phyloP scores from a whole-genome alignment of 2,113 vertebrate genomes.

The Apteryx mantelli region DNA sequence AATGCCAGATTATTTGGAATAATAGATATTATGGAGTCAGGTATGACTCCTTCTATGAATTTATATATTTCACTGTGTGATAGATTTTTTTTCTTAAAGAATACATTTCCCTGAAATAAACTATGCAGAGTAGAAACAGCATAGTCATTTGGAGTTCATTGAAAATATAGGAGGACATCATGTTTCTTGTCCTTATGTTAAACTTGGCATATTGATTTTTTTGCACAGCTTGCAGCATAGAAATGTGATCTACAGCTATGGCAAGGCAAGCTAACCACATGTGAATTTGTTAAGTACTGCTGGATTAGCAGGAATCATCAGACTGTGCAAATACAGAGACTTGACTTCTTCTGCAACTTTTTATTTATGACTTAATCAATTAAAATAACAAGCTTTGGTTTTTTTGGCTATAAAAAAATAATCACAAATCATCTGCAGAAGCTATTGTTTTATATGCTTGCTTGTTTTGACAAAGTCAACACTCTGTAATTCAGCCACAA shows the following conservation, averaged over 20 bases:
- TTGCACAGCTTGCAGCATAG: conserved; percentile 62
- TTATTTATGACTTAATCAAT: conserved; percentile 69
- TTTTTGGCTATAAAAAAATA: conserved; percentile 34
- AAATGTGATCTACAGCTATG: conserved; percentile 64
- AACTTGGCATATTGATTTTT: conserved; percentile 73
- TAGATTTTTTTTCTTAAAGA: conserved; percentile 10
- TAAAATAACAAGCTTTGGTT: conserved; percentile 67
- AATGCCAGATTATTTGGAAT: conserved; percentile 53
- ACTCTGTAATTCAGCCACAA: background rate
- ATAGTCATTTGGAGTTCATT: conserved; percentile 70
- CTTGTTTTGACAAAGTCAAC: background rate
- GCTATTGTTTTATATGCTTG: conserved; percentile 12
- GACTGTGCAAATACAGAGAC: conserved; percentile 19
- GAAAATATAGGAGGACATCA: conserved; percentile 61
- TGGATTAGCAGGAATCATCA: conserved; percentile 70
- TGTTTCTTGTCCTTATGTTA: conserved; percentile 72
- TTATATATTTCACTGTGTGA: conserved; percentile 13
- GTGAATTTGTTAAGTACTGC: conserved; percentile 69
- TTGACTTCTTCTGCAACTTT: conserved; percentile 55
- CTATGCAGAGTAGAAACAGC: conserved; percentile 23
- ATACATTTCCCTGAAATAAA: conserved; percentile 29
- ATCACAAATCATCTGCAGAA: conserved; percentile 46
- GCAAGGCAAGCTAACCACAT: conserved; percentile 65
- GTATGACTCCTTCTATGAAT: conserved; percentile 14
- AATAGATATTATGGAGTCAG: conserved; percentile 36